Conservation (phyloP, 2,113 vertebrate genomes). For the Paradisaea rubra region DNA sequence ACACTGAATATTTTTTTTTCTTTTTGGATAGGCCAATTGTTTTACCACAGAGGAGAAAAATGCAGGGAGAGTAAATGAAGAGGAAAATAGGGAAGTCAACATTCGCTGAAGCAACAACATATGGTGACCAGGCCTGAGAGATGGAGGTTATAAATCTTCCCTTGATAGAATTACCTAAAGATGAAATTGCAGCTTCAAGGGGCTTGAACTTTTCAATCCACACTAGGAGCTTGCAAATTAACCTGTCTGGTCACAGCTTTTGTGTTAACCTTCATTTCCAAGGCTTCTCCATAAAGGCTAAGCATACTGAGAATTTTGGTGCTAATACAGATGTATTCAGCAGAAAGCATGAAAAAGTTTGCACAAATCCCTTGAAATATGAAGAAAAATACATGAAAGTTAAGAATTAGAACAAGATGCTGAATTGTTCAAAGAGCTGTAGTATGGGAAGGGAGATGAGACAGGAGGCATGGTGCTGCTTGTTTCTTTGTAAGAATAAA, state of each 20-base stretch:
- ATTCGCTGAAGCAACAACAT: constrained; percentile 58
- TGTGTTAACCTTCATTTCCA: not conserved
- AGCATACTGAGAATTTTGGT: not conserved
- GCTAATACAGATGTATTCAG: not conserved
- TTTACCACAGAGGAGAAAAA: constrained; percentile 37
- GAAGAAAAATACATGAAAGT: not conserved
- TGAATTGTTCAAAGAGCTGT: not conserved
- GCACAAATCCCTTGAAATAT: not conserved
- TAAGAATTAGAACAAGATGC: constrained; percentile 12
- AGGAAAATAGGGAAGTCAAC: constrained; percentile 43
- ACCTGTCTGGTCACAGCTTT: not conserved
- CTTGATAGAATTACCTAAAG: constrained; percentile 44
- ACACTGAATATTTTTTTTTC: not conserved
- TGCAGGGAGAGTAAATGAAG: constrained; percentile 40
- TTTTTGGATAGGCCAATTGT: constrained; percentile 5
- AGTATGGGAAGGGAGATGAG: not conserved
- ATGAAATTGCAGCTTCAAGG: constrained; percentile 37
- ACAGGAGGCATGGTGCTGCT: not conserved
- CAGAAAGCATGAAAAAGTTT: constrained; percentile 4
- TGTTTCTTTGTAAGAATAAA: not conserved
- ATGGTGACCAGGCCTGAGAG: constrained; percentile 47
- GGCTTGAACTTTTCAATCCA: constrained; percentile 8
- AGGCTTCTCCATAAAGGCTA: not conserved
- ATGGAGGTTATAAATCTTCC: constrained; percentile 39
- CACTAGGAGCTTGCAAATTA: constrained; percentile 12